Conservation (phyloP, 53 echinoderm and acorn worm genomes). For the Astropecten irregularis region DNA sequence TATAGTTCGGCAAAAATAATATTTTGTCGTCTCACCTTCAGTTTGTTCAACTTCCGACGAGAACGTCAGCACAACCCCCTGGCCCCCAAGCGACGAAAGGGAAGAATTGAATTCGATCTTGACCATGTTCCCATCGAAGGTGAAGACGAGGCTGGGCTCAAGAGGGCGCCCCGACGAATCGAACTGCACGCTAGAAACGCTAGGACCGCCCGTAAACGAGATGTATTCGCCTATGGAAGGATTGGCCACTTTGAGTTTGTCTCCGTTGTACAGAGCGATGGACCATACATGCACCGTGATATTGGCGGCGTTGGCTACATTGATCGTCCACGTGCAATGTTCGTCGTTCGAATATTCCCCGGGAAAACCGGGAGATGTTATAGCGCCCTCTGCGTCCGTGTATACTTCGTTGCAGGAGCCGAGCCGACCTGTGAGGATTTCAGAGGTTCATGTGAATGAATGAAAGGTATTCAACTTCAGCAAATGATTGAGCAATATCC, state of each 20-base stretch:
- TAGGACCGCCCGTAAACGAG: background rate
- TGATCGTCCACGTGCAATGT: conserved; percentile 31
- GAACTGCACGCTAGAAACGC: background rate
- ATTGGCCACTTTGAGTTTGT: background rate
- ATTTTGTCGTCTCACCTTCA: background rate
- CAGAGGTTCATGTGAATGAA: too few relatives aligned
- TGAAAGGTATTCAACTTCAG: background rate
- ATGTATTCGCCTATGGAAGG: background rate
- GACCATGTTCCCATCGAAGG: conserved; percentile 7
- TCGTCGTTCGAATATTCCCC: conserved; percentile 13
- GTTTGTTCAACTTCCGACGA: background rate
- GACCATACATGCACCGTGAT: background rate
- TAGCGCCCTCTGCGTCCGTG: conserved; percentile 27
- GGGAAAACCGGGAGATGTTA: conserved; percentile 33
- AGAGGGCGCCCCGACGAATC: background rate
- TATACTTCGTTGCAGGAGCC: conserved; percentile 24
- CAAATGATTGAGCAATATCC: background rate
- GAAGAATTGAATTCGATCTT: conserved; percentile 16
- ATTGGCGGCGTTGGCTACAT: conserved; percentile 22
- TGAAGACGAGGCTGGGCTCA: conserved; percentile 1
- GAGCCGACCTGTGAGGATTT: conserved; percentile 13
- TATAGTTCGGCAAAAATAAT: too few relatives aligned
- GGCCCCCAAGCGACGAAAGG: background rate
- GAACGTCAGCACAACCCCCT: conserved; percentile 21
- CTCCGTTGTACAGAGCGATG: background rate